Percentiles rank a stretch among this genome's conserved stretches.
These are phyloP conservation scores for Bovichtus variegatus DNA, from an alignment of 2,797 vertebrate genomes.

Conservation along the genomic window DNA sequence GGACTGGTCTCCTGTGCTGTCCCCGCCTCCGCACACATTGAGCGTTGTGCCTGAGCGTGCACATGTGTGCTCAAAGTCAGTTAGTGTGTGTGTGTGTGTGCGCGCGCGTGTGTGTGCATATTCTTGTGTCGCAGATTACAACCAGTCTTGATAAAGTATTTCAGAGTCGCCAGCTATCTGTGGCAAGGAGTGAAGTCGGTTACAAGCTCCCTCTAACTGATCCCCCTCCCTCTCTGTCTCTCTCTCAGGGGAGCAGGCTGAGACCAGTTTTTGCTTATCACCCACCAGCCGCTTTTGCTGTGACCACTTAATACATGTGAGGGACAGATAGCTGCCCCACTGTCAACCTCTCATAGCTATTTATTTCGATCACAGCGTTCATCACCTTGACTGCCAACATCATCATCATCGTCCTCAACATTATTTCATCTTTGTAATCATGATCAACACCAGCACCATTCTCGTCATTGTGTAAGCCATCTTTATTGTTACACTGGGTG, in stretches of 20 bases:
- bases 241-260: slow-evolving; percentile 50
- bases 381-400: background rate
- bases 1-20: background rate
- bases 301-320: slow-evolving; percentile 34
- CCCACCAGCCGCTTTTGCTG: slow-evolving; percentile 26
- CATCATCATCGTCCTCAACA: slow-evolving; percentile 15
- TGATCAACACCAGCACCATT: background rate
- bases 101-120: background rate
- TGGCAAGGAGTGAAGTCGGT: slow-evolving; percentile 25
- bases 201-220: slow-evolving; percentile 3
- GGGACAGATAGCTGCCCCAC: slow-evolving; percentile 5
- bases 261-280: slow-evolving; percentile 73
- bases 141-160: slow-evolving; percentile 50
- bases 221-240: background rate
- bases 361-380: background rate
- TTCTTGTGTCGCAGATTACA: slow-evolving; percentile 9
- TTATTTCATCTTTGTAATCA: background rate
- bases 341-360: slow-evolving; percentile 16
- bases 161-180: slow-evolving; percentile 40
- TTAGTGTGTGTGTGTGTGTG: background rate
- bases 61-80: background rate
- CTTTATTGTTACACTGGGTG: background rate
- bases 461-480: background rate
- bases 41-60: background rate
- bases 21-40: background rate